Evolutionary conservation across 2,888 invertebrate species (phyloP).

Genomic region (Dorcus parallelipipedus): DNA sequence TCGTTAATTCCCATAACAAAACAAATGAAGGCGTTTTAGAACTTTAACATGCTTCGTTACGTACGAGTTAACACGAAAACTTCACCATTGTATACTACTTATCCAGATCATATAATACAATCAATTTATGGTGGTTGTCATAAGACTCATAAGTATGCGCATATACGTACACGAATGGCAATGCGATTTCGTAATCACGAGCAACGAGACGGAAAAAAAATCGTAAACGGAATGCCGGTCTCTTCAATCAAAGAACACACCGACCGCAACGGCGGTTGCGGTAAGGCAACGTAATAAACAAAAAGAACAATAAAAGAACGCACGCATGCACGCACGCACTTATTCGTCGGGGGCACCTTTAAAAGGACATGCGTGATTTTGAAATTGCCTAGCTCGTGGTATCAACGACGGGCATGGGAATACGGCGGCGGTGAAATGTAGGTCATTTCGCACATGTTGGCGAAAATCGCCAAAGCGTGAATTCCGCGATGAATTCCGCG

Average conservation of each 20-base stretch:
- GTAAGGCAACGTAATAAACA: neutral
- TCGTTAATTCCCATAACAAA: no score
- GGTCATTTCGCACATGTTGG: neutral
- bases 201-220: neutral
- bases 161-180: neutral
- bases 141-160: neutral
- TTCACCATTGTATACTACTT: neutral
- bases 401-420: no score
- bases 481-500: neutral
- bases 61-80: no score
- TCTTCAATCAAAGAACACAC: neutral
- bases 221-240: neutral
- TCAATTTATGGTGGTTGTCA: neutral
- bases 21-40: no score
- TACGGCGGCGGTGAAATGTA: neutral
- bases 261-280: neutral
- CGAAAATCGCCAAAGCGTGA: neutral
- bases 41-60: no score
- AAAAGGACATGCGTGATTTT: neutral
- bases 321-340: no score
- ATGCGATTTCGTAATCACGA: neutral
- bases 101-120: neutral
- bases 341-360: neutral
- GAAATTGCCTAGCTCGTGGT: neutral
- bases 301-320: neutral